Evolutionary conservation across 2,797 vertebrate species (phyloP).

Genomic region (Hypotaenidia philippensis): DNA sequence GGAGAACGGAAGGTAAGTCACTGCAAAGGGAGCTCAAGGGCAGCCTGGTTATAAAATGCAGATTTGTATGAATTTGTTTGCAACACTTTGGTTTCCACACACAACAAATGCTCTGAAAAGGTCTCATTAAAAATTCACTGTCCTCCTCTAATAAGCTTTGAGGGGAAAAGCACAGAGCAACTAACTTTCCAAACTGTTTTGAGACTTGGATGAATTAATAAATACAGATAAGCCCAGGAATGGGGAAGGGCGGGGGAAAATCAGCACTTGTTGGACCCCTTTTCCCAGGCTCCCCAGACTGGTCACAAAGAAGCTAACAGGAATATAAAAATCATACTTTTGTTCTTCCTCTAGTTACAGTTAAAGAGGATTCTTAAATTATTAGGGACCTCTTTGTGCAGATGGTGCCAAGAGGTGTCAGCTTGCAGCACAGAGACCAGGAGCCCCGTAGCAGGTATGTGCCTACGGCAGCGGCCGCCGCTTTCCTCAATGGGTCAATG

Average conservation of each 20-base stretch:
- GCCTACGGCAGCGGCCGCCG: background rate
- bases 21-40: background rate
- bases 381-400: background rate
- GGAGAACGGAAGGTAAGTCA: background rate
- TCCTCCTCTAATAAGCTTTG: background rate
- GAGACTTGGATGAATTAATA: background rate
- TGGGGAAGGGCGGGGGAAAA: background rate
- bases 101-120: background rate
- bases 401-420: background rate
- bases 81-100: background rate
- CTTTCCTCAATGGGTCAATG: conserved; percentile 4
- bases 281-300: rapidly evolving
- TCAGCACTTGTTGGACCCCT: background rate
- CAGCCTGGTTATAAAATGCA: background rate
- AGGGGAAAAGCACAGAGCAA: background rate
- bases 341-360: background rate
- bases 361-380: background rate
- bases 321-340: background rate
- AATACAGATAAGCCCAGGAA: background rate
- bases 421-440: background rate
- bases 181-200: background rate
- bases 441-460: background rate
- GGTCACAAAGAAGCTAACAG: background rate
- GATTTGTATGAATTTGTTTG: background rate
- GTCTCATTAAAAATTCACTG: background rate